Conservation (phyloP, 2,113 vertebrate species). For the Macaca nemestrina region DNA sequence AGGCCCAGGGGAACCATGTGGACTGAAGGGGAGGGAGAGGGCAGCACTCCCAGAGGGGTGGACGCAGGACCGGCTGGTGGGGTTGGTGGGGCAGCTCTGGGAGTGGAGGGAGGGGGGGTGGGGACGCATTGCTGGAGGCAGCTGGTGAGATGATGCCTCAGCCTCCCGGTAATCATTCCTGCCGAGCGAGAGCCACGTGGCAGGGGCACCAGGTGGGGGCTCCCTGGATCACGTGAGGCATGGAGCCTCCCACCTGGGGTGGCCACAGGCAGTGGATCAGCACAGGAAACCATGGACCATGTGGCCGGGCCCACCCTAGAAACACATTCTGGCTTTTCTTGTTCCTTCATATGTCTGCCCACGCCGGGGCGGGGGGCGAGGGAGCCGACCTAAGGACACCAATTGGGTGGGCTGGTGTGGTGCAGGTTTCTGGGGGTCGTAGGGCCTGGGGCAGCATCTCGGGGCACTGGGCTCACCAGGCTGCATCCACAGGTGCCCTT, state of each 20-base stretch:
- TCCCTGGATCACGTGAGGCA: fast-evolving
- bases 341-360: fast-evolving
- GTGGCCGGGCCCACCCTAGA: not conserved
- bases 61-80: fast-evolving
- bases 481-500: slow-evolving; percentile 90
- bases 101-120: fast-evolving
- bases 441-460: not conserved
- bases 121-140: fast-evolving
- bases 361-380: fast-evolving
- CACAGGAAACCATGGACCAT: not conserved
- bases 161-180: not conserved
- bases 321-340: too few species aligned
- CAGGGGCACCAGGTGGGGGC: fast-evolving
- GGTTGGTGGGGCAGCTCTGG: not conserved
- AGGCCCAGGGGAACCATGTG: not conserved
- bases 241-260: not conserved
- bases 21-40: not conserved
- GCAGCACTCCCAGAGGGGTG: not conserved
- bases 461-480: too few species aligned
- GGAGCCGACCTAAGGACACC: not conserved
- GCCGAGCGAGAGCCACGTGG: not conserved
- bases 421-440: fast-evolving
- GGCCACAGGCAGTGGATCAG: not conserved
- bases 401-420: not conserved
- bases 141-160: not conserved